Conservation (phyloP, 1,140 invertebrate species). For the Globodera rostochiensis region DNA sequence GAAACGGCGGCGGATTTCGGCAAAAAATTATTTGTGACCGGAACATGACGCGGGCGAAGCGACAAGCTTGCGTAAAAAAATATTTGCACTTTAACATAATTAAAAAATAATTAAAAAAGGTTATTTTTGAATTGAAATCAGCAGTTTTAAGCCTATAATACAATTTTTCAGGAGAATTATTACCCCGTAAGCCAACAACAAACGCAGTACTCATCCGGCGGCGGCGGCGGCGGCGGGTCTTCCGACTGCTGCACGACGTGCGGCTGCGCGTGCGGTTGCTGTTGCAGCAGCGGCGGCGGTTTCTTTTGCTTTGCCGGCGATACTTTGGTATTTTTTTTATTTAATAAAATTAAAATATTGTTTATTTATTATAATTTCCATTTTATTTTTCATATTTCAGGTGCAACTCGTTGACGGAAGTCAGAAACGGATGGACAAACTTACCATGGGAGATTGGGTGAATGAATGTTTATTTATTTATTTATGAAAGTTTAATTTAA, state of each 20-base stretch:
- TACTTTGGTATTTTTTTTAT: constrained; percentile 13
- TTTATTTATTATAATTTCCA: background rate
- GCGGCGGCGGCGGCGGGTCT: background rate
- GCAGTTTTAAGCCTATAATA: background rate
- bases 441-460: constrained; percentile 48
- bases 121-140: too few species aligned
- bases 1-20: background rate
- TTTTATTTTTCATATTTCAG: background rate
- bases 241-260: background rate
- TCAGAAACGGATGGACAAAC: constrained; percentile 51
- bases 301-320: constrained; percentile 52
- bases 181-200: background rate
- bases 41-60: constrained; percentile 7
- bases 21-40: constrained; percentile 26
- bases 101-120: too few species aligned
- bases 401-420: constrained; percentile 41
- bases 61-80: constrained; percentile 4
- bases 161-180: constrained; percentile 5
- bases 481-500: too few species aligned
- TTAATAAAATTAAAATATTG: too few species aligned
- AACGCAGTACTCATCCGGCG: background rate
- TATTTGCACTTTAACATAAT: too few species aligned
- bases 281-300: constrained; percentile 25
- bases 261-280: constrained; percentile 4
- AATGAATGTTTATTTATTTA: background rate